phyloP scores from a whole-genome alignment of 2,888 invertebrate species.

The Napeogenes sylphis region DNA sequence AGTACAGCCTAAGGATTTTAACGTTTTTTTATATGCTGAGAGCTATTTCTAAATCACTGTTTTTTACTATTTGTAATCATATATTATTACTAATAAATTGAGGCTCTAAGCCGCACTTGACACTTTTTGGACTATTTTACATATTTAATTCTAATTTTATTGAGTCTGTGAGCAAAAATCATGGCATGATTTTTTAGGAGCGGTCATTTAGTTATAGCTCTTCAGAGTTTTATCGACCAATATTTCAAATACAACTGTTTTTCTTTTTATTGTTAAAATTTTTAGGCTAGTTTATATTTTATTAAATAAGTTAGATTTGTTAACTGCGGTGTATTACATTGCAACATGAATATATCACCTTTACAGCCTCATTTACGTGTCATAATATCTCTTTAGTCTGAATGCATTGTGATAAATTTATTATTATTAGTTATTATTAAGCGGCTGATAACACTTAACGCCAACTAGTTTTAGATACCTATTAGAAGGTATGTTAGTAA shows the following conservation, averaged over 20 bases:
- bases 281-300: slow-evolving; percentile 77
- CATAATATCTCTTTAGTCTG: slow-evolving; percentile 67
- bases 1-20: slow-evolving; percentile 79
- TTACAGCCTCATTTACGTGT: slow-evolving; percentile 68
- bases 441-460: slow-evolving; percentile 39
- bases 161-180: slow-evolving; percentile 64
- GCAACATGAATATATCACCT: slow-evolving; percentile 67
- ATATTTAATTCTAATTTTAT: slow-evolving; percentile 69
- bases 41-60: slow-evolving; percentile 77
- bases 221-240: slow-evolving; percentile 75
- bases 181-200: slow-evolving; percentile 66
- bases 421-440: slow-evolving; percentile 47
- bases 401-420: slow-evolving; percentile 72
- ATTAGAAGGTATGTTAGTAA: slow-evolving; percentile 5
- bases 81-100: slow-evolving; percentile 48
- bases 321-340: slow-evolving; percentile 75
- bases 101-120: slow-evolving; percentile 66
- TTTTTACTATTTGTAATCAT: slow-evolving; percentile 67
- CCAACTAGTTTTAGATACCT: slow-evolving; percentile 24
- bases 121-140: slow-evolving; percentile 76
- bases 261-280: slow-evolving; percentile 75
- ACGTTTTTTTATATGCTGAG: slow-evolving; percentile 74
- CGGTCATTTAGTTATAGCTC: slow-evolving; percentile 77
- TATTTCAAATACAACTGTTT: slow-evolving; percentile 68
- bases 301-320: slow-evolving; percentile 74